A percentile compares a stretch with the other conserved stretches of the same genome.
Conservation (phyloP, 2,113 vertebrate species). For the Laticauda laticaudata region DNA sequence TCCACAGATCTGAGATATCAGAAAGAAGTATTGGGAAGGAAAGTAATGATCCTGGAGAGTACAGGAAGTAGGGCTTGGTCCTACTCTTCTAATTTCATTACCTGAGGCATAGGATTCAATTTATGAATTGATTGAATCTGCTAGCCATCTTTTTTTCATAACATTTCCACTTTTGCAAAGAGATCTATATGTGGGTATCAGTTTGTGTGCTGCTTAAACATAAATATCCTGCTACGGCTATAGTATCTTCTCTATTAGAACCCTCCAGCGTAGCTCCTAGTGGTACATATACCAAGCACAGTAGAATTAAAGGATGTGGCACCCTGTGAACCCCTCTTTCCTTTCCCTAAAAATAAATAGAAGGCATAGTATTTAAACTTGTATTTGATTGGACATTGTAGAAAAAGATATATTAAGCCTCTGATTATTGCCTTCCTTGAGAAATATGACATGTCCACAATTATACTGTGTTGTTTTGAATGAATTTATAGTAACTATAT, state of each 20-base stretch:
- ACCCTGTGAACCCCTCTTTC: neutral
- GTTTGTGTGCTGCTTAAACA: neutral
- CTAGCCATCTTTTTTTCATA: neutral
- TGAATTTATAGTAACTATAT: neutral
- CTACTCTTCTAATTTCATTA: neutral
- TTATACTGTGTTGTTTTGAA: conserved; percentile 1
- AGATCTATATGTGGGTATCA: neutral
- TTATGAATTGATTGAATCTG: neutral
- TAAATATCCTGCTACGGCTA: neutral
- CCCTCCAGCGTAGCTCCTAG: neutral
- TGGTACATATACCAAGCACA: too few species aligned
- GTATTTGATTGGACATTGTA: neutral
- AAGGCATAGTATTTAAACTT: neutral
- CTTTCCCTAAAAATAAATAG: neutral
- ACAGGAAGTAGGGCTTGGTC: neutral
- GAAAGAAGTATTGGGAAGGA: neutral
- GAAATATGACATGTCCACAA: neutral
- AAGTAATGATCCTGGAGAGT: neutral
- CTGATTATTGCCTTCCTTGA: neutral
- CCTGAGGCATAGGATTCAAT: neutral
- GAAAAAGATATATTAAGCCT: neutral
- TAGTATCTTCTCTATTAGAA: too few species aligned
- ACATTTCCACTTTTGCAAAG: neutral
- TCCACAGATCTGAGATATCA: neutral
- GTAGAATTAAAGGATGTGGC: neutral